Evolutionary conservation across 1,140 invertebrate species (phyloP).

Genomic region (Bombus vancouverensis): DNA sequence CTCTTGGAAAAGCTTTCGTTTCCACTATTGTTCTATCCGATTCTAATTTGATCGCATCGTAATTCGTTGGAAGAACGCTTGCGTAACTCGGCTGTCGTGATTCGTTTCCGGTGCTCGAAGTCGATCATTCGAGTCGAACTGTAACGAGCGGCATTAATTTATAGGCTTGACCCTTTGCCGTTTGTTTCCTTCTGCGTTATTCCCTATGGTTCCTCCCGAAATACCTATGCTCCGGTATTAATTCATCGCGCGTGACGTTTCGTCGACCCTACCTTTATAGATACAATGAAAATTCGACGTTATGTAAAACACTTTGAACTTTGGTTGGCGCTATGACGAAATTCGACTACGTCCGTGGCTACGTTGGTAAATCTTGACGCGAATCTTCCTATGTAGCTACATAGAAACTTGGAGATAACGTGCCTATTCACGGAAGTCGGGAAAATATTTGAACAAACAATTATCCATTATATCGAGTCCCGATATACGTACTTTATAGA

Average conservation of each 20-base stretch:
- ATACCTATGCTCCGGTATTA: background rate
- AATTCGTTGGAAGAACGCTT: background rate
- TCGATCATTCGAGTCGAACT: conserved; percentile 30
- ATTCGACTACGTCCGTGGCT: background rate
- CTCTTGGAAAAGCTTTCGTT: background rate
- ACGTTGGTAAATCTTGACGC: background rate
- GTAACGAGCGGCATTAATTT: conserved; percentile 8
- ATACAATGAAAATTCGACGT: background rate
- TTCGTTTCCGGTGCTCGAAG: conserved; percentile 33
- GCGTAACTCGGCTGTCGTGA: conserved; percentile 3
- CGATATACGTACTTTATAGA: background rate
- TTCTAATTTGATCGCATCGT: background rate
- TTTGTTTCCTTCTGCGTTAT: background rate
- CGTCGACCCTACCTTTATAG: background rate
- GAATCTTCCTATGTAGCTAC: no score
- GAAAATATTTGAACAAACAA: background rate
- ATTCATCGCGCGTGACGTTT: background rate
- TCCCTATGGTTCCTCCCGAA: background rate
- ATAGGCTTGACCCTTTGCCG: background rate
- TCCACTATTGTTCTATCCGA: background rate
- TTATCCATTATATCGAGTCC: background rate
- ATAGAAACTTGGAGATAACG: no score
- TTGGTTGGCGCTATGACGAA: no score
- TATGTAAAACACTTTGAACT: background rate
- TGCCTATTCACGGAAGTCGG: background rate